Evolutionary conservation across 1,140 invertebrate species (phyloP), one percentile per base, ranked within the genome.

Genomic region (Papilio polyxenes): DNA sequence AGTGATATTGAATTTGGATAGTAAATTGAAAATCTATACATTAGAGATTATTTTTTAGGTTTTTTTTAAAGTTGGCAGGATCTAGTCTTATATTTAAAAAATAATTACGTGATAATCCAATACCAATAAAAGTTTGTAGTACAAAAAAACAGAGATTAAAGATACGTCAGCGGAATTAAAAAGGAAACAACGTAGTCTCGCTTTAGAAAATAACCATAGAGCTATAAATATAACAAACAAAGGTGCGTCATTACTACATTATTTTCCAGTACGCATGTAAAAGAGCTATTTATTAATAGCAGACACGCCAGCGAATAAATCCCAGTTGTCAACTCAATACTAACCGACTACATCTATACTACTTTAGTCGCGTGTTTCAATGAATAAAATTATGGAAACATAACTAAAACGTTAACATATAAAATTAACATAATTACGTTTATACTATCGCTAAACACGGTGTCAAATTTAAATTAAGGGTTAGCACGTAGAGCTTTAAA

Each of bases 351-450:
- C 23, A 31, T 31, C 23, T 31, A 31, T 31, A 31, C 23, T 31
- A 15, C 10, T 53, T 37, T 8, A 20, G 49, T 77, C 75, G 75
- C 75, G 23, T 77, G 75, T 77, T 77, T 53, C 75, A 20, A 77
- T 49, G 48, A 77, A 77, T 77, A 77, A 77, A 77, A 77, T 77
- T 77, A 77, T 17, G 23, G 11, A 76, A 77, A 77, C 49, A 77
- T 77, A 51, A 53, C 20, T 77, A 53, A 72, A 77, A 77, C 75
- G 23, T 77, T 77, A 51, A 77, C 49, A 53, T 53, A 53, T 77
- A 77, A 53, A 77, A 77, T 77, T 77, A 77, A 53, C 44, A 77
- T 77, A 77, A 77, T 77, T 77, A 77, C 75, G n/a, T 53, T 53
- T n/a, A 77, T 77, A 23, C 49, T 77, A 77, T 77, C 49, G 48